Evolutionary conservation across 2,888 invertebrate genomes (phyloP).

Genomic region (Alentia gelatinosa): DNA sequence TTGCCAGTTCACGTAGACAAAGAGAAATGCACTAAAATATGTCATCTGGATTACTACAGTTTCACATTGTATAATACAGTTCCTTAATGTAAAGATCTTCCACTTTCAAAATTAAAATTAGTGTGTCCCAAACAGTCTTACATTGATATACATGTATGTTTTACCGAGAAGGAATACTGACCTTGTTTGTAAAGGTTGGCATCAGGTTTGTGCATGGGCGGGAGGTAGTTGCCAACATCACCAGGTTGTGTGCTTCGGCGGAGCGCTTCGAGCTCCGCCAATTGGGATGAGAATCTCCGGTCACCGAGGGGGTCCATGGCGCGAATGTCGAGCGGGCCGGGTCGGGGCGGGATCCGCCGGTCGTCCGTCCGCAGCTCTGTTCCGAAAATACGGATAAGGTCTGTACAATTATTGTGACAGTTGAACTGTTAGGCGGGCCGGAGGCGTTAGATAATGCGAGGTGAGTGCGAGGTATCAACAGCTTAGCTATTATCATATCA

Average conservation of each 20-base stretch:
- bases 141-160: too few species aligned
- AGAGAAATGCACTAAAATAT: too few species aligned
- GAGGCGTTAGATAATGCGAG: constrained; percentile 11
- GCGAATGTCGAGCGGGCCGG: constrained; percentile 71
- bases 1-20: too few species aligned
- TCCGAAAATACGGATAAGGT: constrained; percentile 47
- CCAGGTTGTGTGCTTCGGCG: constrained; percentile 83
- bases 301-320: constrained; percentile 88
- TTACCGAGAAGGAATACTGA: too few species aligned
- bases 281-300: constrained; percentile 84
- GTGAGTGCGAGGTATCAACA: neutral
- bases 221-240: constrained; percentile 19
- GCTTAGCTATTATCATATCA: too few species aligned
- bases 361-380: constrained; percentile 75
- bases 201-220: constrained; percentile 27
- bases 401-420: constrained; percentile 35
- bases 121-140: too few species aligned
- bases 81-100: too few species aligned
- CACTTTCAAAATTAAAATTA: too few species aligned
- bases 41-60: too few species aligned
- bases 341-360: constrained; percentile 69
- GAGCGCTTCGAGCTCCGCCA: constrained; percentile 87
- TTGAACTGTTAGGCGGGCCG: constrained; percentile 31
- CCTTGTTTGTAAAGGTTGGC: constrained; percentile 44
- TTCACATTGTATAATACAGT: too few species aligned